phyloP scores from a whole-genome alignment of 2,113 vertebrate species.

The Rousettus leschenaultii region DNA sequence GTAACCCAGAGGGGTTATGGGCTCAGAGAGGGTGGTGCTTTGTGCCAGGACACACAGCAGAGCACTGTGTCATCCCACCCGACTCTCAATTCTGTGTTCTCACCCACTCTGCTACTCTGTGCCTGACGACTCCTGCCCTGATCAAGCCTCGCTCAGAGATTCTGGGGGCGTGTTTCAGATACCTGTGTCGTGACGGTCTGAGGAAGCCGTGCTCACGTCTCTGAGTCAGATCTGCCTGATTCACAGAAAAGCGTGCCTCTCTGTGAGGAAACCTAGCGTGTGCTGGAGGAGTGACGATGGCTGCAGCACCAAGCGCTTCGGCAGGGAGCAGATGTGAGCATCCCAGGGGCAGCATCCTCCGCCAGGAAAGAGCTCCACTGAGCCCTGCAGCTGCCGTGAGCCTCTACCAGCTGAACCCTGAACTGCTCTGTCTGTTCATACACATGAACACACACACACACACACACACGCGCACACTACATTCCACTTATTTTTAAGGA shows the following conservation, averaged over 20 bases:
- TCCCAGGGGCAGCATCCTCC: not conserved
- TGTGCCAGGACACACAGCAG: not conserved
- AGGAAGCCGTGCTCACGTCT: not conserved
- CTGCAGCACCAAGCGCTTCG: not conserved
- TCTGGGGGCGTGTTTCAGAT: not conserved
- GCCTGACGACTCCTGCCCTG: not conserved
- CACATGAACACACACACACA: not conserved
- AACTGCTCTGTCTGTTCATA: not conserved
- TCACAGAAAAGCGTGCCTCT: not conserved
- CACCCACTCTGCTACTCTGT: not conserved
- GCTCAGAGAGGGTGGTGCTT: not conserved
- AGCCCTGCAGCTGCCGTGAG: not conserved
- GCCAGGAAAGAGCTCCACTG: not conserved
- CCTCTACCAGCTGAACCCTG: not conserved
- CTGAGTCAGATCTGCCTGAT: constrained; percentile 16
- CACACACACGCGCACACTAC: not conserved
- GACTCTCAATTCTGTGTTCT: not conserved
- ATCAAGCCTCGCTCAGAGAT: not conserved
- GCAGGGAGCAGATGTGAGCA: not conserved
- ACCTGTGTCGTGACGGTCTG: not conserved
- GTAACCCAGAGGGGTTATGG: not conserved
- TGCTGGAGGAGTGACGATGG: not conserved
- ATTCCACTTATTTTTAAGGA: constrained; percentile 29
- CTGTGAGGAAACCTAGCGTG: not conserved
- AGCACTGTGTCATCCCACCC: not conserved